Conservation (phyloP, 2,888 invertebrate species). For the Helicoverpa assulta region DNA sequence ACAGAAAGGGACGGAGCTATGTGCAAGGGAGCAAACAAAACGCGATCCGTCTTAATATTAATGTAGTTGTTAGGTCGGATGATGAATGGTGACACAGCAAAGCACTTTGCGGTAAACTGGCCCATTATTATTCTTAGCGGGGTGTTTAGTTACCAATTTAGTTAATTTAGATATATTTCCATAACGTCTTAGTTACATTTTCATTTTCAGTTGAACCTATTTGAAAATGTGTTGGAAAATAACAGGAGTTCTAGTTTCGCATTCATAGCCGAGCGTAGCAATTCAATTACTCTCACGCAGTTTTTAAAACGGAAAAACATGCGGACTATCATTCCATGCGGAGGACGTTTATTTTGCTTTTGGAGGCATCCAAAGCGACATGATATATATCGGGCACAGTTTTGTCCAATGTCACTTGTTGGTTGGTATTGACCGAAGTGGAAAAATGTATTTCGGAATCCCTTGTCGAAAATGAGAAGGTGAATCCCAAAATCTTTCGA, state of each 20-base stretch:
- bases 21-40: constrained; percentile 67
- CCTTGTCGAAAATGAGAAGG: not conserved
- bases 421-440: not conserved
- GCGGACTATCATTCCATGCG: constrained; percentile 11
- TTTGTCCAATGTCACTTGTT: not conserved
- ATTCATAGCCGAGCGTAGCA: constrained; percentile 33
- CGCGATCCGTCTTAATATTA: constrained; percentile 84
- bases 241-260: not conserved
- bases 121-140: constrained; percentile 83
- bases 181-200: constrained; percentile 41
- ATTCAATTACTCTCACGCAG: constrained; percentile 43
- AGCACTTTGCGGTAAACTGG: constrained; percentile 86
- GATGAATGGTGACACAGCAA: constrained; percentile 88
- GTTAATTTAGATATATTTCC: constrained; percentile 72
- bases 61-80: constrained; percentile 80
- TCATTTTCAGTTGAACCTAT: constrained; percentile 14
- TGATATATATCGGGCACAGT: not conserved
- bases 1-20: constrained; percentile 69
- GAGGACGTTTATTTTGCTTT: constrained; percentile 26
- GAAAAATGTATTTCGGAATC: not conserved
- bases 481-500: not conserved
- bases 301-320: constrained; percentile 34
- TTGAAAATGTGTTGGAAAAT: constrained; percentile 8
- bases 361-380: not conserved
- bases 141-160: constrained; percentile 78